A percentile compares a stretch with the other conserved stretches of the same genome.
phyloP scores from a whole-genome alignment of 1,140 invertebrate genomes.

The Drosophila kanapiae region DNA sequence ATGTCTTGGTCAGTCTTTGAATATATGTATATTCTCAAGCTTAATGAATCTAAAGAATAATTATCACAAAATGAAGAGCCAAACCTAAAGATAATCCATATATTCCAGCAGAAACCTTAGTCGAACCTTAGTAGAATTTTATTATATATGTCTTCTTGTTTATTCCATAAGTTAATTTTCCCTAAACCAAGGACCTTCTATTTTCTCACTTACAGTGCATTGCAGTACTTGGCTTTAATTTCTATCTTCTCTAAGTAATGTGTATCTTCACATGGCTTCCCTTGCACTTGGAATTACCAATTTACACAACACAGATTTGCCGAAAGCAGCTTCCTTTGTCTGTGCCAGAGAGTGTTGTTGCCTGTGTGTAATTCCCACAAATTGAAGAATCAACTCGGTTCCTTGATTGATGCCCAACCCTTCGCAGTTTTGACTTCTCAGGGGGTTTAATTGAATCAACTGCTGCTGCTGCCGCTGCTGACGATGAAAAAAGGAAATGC shows the following conservation, averaged over 20 bases:
- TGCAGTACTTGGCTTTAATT: slow-evolving; percentile 27
- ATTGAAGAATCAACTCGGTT: slow-evolving; percentile 54
- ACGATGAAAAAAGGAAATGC: slow-evolving; percentile 15
- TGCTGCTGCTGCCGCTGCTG: slow-evolving; percentile 16
- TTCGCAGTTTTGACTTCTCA: slow-evolving; percentile 42
- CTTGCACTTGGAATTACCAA: slow-evolving; percentile 41
- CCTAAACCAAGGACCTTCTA: neutral
- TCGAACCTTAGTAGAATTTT: neutral
- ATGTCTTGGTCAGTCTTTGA: too few species aligned
- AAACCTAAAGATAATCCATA: neutral
- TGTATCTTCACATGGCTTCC: slow-evolving; percentile 25
- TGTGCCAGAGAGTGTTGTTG: slow-evolving; percentile 11
- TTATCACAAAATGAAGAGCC: neutral
- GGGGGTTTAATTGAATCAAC: slow-evolving; percentile 50
- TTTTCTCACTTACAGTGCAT: neutral
- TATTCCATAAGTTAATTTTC: neutral
- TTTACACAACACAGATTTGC: slow-evolving; percentile 48
- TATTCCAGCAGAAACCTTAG: neutral
- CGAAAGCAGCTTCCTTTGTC: slow-evolving; percentile 40
- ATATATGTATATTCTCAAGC: neutral
- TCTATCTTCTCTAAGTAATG: slow-evolving; percentile 37
- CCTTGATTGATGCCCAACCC: slow-evolving; percentile 48
- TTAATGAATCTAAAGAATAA: neutral
- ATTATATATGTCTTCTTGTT: neutral
- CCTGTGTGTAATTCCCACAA: slow-evolving; percentile 45